These are phyloP conservation scores for Myotis myotis DNA, from an alignment of 2,797 vertebrate genomes.

Conservation along the genomic window DNA sequence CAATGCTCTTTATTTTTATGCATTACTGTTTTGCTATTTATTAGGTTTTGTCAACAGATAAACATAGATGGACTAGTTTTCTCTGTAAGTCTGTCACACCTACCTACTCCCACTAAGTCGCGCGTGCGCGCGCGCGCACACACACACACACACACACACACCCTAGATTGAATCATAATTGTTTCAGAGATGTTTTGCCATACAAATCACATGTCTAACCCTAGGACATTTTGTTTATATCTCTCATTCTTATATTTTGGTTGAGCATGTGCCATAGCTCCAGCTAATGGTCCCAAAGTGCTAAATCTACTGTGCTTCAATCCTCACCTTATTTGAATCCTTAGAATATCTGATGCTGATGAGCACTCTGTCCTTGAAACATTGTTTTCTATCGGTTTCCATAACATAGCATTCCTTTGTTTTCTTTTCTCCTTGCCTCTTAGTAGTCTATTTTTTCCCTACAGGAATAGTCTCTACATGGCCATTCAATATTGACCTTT, in stretches of 20 bases:
- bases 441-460: not conserved
- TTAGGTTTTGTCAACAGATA: not conserved
- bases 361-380: not conserved
- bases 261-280: not conserved
- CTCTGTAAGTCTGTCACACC: not conserved
- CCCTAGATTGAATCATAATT: not conserved
- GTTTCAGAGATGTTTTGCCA: not conserved
- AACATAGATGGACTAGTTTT: not conserved
- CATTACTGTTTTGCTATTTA: not conserved
- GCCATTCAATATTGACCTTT: not conserved
- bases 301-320: not conserved
- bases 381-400: not conserved
- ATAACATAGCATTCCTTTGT: not conserved
- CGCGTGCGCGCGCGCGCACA: too few relatives aligned
- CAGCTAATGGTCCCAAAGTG: not conserved
- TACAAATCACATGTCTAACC: not conserved
- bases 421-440: constrained; percentile 1
- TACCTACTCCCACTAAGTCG: too few relatives aligned
- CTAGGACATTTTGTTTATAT: not conserved
- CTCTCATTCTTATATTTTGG: not conserved
- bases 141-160: not conserved
- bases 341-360: not conserved
- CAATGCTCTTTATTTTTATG: not conserved
- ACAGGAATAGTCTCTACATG: not conserved
- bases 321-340: not conserved